phyloP scores from a whole-genome alignment of 2,113 vertebrate genomes.

The Origma solitaria region DNA sequence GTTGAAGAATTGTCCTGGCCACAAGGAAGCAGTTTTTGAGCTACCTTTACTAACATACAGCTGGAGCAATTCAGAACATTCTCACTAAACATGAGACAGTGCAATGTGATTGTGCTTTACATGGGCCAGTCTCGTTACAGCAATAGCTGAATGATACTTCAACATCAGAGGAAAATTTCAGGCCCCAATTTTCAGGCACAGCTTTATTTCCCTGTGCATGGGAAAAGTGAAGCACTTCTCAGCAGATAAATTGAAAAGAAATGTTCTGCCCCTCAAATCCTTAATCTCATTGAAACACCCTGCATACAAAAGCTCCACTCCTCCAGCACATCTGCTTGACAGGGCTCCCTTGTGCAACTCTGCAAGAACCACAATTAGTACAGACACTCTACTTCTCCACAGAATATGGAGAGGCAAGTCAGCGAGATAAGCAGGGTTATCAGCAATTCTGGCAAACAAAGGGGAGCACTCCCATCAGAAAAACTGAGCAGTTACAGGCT shows the following conservation, averaged over 20 bases:
- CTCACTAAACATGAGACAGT: neutral
- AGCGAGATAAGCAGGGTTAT: neutral
- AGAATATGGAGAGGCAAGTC: neutral
- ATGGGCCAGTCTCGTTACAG: fast-evolving
- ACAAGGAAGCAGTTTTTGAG: neutral
- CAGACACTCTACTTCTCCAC: neutral
- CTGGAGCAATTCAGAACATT: neutral
- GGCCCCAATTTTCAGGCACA: neutral
- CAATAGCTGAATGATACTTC: neutral
- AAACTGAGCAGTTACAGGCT: neutral
- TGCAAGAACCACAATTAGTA: neutral
- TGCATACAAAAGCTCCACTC: neutral
- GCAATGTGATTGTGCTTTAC: neutral
- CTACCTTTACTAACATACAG: neutral
- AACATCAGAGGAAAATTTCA: neutral
- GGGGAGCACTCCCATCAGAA: neutral
- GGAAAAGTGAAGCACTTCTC: neutral
- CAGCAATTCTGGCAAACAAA: neutral
- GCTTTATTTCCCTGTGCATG: neutral
- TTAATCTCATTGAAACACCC: neutral
- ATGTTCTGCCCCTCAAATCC: neutral
- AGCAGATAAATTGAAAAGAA: neutral
- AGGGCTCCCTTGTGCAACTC: neutral
- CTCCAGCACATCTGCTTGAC: neutral
- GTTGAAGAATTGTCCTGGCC: neutral